Base-by-base conservation (phyloP, 2,797 vertebrate species). In the Anolis apletophallus region DNA sequence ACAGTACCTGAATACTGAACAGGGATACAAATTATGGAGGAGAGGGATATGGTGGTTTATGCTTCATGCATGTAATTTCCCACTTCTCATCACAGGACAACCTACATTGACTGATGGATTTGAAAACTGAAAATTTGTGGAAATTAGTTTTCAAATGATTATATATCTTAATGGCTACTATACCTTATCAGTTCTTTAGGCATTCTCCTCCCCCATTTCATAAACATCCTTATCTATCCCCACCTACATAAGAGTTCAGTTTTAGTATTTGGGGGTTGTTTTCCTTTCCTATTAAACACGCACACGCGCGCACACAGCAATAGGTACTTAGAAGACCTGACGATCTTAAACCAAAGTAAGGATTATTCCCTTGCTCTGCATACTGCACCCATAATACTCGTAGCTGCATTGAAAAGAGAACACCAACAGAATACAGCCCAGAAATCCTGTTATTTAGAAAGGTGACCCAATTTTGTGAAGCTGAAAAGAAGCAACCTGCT, bases 401-500 rank as follows among this genome's bases (percentile, higher is more conserved):
- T n/a, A 54, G 23, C 23, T n/a, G 3, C 36, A 29, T 7, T 76
- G 29, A 75, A 75, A 80, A 81, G 21, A 81, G 40, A 72, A 54
- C 26, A n/a, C 23, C 26, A 54, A 82, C 32, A 83, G 77, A 83
- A 78, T 16, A 52, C 46, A 84, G 16, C n/a, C 46, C 14, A 32
- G 50, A 61, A 77, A 76, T 36, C 68, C 61, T 59, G 68, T 71
- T 40, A 77, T 77, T 54, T 71, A 67, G 46, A 71, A 72, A 80
- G 54, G 52, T 12, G 46, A 75, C 59, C 29, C 76, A 85, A 87
- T 83, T 92, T 83, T 88, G 86, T 84, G 54, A 86, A 91, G 72
- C 83, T 52, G n/a, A 67, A 57, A 76, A 78, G 84, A 91, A 90
- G 89, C 90, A 95, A 95, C 94, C 92, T 94, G 94, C 92, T 94